Conservation (phyloP, 2,797 vertebrate species). For the Pitangus sulphuratus region DNA sequence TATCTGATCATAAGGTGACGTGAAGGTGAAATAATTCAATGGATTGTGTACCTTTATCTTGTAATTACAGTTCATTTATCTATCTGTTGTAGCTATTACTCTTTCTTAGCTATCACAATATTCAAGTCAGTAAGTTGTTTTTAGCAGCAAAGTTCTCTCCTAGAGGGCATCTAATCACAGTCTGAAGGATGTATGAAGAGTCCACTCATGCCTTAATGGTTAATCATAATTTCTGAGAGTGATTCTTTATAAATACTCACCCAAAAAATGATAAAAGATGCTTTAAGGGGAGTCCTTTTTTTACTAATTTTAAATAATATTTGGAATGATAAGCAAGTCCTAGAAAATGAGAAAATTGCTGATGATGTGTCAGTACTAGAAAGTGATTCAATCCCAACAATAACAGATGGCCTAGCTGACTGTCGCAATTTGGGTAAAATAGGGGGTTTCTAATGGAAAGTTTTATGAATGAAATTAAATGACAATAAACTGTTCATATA, state of each 20-base stretch:
- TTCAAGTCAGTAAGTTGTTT: not conserved
- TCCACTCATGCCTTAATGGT: not conserved
- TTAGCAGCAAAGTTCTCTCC: not conserved
- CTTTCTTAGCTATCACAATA: not conserved
- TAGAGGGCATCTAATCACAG: not conserved
- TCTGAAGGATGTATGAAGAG: not conserved
- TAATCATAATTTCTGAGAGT: not conserved
- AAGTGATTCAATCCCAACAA: not conserved
- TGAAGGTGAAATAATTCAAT: not conserved
- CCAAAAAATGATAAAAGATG: not conserved
- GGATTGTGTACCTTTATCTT: not conserved
- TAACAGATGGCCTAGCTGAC: not conserved
- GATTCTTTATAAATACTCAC: not conserved
- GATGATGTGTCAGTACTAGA: not conserved
- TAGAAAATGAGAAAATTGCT: not conserved
- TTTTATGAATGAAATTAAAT: not conserved
- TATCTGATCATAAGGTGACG: not conserved
- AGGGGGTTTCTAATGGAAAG: not conserved
- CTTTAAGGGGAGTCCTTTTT: not conserved
- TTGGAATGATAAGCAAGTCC: not conserved
- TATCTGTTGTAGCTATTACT: not conserved
- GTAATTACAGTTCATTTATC: not conserved
- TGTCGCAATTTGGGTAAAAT: not conserved
- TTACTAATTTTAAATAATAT: not conserved
- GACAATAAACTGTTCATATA: not conserved